phyloP scores from a whole-genome alignment of 2,888 invertebrate genomes.

The Eristalis arbustorum region DNA sequence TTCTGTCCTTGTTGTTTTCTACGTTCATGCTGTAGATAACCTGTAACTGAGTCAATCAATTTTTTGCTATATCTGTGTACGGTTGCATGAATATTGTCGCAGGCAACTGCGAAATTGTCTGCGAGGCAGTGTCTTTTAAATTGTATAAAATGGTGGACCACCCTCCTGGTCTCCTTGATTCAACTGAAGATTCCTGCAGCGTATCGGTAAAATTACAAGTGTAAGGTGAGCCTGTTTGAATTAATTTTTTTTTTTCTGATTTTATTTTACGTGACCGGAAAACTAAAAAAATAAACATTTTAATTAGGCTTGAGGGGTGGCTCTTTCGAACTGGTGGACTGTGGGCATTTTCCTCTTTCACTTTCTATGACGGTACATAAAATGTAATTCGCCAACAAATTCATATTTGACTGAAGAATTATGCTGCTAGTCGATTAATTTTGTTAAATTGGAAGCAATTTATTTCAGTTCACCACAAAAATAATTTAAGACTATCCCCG shows the following conservation, averaged over 20 bases:
- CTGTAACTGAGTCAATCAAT: slow-evolving; percentile 37
- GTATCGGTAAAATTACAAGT: not conserved
- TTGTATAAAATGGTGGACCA: slow-evolving; percentile 40
- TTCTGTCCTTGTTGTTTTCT: not conserved
- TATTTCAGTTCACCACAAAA: too few species aligned
- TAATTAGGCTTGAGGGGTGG: slow-evolving; percentile 14
- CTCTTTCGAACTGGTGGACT: slow-evolving; percentile 26
- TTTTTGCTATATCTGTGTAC: not conserved
- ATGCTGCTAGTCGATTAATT: too few species aligned
- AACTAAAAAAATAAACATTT: slow-evolving; percentile 10
- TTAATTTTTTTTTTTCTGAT: slow-evolving; percentile 15
- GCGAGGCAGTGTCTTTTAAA: slow-evolving; percentile 40
- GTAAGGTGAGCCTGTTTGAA: not conserved
- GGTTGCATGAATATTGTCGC: not conserved
- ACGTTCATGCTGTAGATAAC: slow-evolving; percentile 10
- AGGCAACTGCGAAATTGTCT: slow-evolving; percentile 25
- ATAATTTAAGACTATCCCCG: too few species aligned
- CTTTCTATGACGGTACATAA: too few species aligned
- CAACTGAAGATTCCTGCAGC: not conserved
- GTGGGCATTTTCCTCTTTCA: not conserved
- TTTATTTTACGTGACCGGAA: slow-evolving; percentile 36
- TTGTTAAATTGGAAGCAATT: too few species aligned
- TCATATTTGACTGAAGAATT: too few species aligned
- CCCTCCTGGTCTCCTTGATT: slow-evolving; percentile 38
- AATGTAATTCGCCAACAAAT: too few species aligned